These are phyloP conservation scores for Lophius americanus DNA, from an alignment of 2,797 vertebrate species.

Conservation along the genomic window DNA sequence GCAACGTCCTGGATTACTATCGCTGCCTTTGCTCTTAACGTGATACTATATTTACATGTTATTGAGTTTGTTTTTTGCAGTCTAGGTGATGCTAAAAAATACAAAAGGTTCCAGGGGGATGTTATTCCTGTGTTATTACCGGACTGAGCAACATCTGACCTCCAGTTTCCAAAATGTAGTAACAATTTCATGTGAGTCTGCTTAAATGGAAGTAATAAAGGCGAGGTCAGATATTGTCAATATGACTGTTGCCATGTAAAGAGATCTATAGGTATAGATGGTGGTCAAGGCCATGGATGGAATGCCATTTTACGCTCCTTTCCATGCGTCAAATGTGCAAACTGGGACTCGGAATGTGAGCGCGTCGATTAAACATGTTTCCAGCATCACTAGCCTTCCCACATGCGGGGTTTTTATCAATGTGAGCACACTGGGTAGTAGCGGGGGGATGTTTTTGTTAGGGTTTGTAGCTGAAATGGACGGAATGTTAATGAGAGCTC, in stretches of 20 bases:
- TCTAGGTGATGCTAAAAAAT: background rate
- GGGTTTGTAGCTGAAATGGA: slow-evolving; percentile 54
- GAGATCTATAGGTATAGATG: slow-evolving; percentile 21
- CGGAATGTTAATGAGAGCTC: slow-evolving; percentile 59
- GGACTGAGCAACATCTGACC: slow-evolving; percentile 36
- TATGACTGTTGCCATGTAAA: slow-evolving; percentile 13
- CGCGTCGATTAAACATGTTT: slow-evolving; percentile 27
- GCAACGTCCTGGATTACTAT: slow-evolving; percentile 51
- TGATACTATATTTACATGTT: background rate
- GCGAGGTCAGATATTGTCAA: too few relatives aligned
- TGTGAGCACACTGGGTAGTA: background rate
- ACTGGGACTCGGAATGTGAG: slow-evolving; percentile 33
- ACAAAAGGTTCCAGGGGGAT: slow-evolving; percentile 7
- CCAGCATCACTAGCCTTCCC: background rate
- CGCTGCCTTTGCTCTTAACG: slow-evolving; percentile 12
- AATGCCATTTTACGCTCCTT: slow-evolving; percentile 50
- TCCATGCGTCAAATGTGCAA: slow-evolving; percentile 48
- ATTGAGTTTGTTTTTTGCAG: slow-evolving; percentile 16
- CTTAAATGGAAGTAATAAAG: background rate
- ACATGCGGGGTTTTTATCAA: background rate
- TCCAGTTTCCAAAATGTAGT: slow-evolving; percentile 10
- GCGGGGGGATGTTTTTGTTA: background rate
- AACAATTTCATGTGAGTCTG: background rate
- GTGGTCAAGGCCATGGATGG: slow-evolving; percentile 27
- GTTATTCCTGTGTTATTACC: slow-evolving; percentile 13